A percentile compares a stretch with the other conserved stretches of the same genome.
Conservation (phyloP, 2,888 invertebrate genomes). For the Sarcophaga rosellei region DNA sequence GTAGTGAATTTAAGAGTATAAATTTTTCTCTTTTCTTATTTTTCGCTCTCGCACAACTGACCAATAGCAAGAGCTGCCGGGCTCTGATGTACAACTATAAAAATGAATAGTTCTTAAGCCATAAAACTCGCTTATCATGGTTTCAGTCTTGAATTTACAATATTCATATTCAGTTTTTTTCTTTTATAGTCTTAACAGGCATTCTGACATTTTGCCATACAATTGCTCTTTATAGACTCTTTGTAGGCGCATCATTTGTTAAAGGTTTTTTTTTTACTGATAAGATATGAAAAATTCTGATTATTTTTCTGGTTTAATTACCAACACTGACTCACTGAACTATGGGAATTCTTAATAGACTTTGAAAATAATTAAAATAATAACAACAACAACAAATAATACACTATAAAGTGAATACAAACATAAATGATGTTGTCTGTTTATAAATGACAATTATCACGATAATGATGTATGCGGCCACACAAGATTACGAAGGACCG, state of each 20-base stretch:
- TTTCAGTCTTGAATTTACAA: background rate
- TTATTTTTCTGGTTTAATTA: slow-evolving; percentile 14
- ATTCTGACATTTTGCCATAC: background rate
- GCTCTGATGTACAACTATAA: no score
- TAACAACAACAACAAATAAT: background rate
- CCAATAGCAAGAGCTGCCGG: no score
- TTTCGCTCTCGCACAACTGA: no score
- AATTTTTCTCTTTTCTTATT: no score
- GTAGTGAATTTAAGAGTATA: no score
- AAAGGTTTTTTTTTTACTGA: slow-evolving; percentile 12
- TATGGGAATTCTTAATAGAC: background rate
- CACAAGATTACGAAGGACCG: no score
- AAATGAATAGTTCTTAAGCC: no score
- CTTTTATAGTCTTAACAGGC: background rate
- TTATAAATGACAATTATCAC: no score
- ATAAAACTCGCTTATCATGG: slow-evolving; percentile 2
- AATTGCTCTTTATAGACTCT: background rate
- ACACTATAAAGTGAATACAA: no score
- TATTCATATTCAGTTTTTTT: background rate
- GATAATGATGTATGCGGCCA: no score
- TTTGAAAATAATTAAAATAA: background rate
- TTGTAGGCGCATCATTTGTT: background rate
- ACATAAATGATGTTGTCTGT: no score
- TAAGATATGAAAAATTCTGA: slow-evolving; percentile 8
- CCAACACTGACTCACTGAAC: slow-evolving; percentile 30